Evolutionary conservation across 2,113 vertebrate genomes (phyloP).

Genomic region (Gnathonemus echidnorhynchus): DNA sequence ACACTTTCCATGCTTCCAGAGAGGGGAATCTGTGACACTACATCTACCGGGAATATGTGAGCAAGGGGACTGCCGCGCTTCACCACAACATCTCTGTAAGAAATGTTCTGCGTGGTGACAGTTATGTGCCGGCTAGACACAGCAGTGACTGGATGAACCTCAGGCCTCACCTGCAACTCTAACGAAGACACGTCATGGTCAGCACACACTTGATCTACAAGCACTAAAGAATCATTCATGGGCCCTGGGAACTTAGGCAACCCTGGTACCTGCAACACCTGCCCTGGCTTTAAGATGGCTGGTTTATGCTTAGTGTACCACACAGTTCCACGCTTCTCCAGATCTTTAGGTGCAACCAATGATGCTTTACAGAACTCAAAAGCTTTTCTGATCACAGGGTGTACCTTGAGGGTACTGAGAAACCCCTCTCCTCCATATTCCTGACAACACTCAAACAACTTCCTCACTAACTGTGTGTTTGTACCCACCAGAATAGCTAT

Average conservation of each 20-base stretch:
- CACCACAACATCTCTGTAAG: neutral
- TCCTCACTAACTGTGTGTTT: slow-evolving; percentile 21
- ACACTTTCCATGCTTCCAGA: too few relatives aligned
- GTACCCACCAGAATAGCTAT: slow-evolving; percentile 16
- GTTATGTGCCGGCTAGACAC: neutral
- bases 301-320: slow-evolving; percentile 17
- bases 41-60: neutral
- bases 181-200: neutral
- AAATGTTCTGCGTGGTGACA: neutral
- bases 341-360: neutral
- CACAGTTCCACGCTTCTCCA: slow-evolving; percentile 16
- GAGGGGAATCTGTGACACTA: too few relatives aligned
- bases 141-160: neutral
- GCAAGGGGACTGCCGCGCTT: neutral
- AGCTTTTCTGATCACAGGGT: slow-evolving; percentile 18
- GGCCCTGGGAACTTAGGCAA: slow-evolving; percentile 6
- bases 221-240: neutral
- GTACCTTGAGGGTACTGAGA: slow-evolving; percentile 17
- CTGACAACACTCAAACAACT: slow-evolving; percentile 17
- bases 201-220: neutral
- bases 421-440: slow-evolving; percentile 19
- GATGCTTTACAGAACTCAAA: slow-evolving; percentile 8
- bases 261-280: neutral
- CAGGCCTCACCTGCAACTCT: neutral
- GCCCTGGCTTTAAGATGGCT: neutral